phyloP scores from a whole-genome alignment of 2,797 vertebrate species.

The Malacoctenus gilli region DNA sequence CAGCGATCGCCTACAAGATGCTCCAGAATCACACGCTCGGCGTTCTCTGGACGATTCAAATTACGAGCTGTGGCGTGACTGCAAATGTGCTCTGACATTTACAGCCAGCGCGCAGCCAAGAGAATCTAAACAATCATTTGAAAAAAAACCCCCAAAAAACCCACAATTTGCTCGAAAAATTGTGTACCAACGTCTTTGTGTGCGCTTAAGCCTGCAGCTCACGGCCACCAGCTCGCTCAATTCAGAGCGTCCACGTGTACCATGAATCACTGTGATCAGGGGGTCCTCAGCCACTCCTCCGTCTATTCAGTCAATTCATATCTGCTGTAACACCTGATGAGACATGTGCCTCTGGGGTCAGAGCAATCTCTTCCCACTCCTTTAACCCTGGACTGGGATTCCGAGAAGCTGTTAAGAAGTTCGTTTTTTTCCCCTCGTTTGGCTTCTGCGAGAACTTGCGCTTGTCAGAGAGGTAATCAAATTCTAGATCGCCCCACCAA shows the following conservation, averaged over 20 bases:
- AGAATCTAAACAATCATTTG: constrained; percentile 7
- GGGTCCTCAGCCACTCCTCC: constrained; percentile 58
- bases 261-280: constrained; percentile 67
- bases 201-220: constrained; percentile 21
- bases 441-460: constrained; percentile 12
- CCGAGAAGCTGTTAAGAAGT: constrained; percentile 29
- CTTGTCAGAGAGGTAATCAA: constrained; percentile 24
- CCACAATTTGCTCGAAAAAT: not conserved
- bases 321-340: constrained; percentile 49
- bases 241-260: constrained; percentile 54
- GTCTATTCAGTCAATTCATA: constrained; percentile 62
- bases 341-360: constrained; percentile 50
- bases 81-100: constrained; percentile 9
- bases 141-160: not conserved
- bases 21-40: not conserved
- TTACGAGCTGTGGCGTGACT: not conserved
- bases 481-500: constrained; percentile 20
- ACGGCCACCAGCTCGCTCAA: constrained; percentile 52
- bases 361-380: constrained; percentile 58
- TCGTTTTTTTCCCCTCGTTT: too few species aligned
- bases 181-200: not conserved
- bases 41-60: not conserved
- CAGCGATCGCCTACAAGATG: constrained; percentile 2
- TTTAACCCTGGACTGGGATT: constrained; percentile 46
- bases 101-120: not conserved